Evolutionary conservation across 1,140 invertebrate species (phyloP).

Genomic region (Drosophila auraria): DNA sequence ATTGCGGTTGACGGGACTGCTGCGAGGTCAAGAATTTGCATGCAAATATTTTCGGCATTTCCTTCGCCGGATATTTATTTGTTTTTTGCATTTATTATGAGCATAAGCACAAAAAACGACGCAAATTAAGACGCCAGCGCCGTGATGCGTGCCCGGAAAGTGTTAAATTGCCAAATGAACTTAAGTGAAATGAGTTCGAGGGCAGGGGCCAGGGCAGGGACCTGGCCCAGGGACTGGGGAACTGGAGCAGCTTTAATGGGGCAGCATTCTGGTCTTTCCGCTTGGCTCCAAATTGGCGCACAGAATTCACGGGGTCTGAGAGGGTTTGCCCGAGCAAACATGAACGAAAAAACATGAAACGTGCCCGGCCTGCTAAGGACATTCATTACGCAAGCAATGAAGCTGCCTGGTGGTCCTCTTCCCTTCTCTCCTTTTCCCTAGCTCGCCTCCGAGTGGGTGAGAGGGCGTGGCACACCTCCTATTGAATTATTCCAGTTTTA

Average conservation of each 20-base stretch:
- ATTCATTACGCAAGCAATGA: conserved; percentile 77
- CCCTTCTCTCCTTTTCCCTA: background rate
- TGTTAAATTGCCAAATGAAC: conserved; percentile 70
- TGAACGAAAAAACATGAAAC: conserved; percentile 77
- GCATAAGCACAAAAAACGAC: conserved; percentile 55
- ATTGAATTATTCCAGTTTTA: conserved; percentile 79
- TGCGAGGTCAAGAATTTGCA: conserved; percentile 77
- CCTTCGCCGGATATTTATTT: conserved; percentile 63
- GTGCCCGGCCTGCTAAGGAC: conserved; percentile 75
- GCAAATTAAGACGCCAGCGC: conserved; percentile 63
- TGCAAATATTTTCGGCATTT: conserved; percentile 69
- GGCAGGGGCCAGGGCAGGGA: conserved; percentile 2
- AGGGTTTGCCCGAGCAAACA: conserved; percentile 62
- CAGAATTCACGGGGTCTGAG: conserved; percentile 3
- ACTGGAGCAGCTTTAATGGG: conserved; percentile 63
- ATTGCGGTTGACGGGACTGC: conserved; percentile 51
- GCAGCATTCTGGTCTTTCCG: conserved; percentile 41
- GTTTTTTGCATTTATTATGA: conserved; percentile 79
- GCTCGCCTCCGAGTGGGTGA: background rate
- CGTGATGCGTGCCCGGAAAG: conserved; percentile 57
- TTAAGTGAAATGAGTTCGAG: conserved; percentile 40
- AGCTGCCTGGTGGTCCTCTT: conserved; percentile 32
- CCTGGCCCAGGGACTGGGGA: background rate
- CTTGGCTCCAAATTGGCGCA: conserved; percentile 66
- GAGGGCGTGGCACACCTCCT: conserved; percentile 35